Base-by-base conservation (phyloP, 2,113 vertebrate species). In the Aegithalos caudatus region DNA sequence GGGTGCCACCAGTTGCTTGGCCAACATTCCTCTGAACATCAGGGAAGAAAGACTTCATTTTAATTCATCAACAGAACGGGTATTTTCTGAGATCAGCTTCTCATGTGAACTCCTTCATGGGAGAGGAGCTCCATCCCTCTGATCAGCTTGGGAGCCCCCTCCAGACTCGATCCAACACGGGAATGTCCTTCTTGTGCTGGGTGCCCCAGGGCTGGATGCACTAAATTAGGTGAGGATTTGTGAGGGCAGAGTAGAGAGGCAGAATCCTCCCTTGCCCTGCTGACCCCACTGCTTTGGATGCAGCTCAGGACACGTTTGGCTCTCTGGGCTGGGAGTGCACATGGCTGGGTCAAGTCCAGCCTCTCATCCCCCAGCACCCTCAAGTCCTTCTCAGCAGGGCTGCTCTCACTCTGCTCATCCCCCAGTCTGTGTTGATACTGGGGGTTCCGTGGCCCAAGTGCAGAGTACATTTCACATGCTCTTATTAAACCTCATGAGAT, bases 391-490 rank as follows among this genome's bases (percentile, higher is more conserved):
- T 40, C 0, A 0, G 3, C 45, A 67, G 24, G 14, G n/a, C 47
- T 82, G 45, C 17, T 35, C 29, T 60, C 23, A 3, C 9, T 67
- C 9, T 67, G 20, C 47, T 67, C 53, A 27, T 18, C 8, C 14
- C 11, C 11, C 47, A 76, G 29, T 10, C 11, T 5, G 6, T 40
- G 25, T 6, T 27, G 25, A 23, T 16, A 13, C 40, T 31, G 21
- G 11, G 29, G 10, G 6, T 54, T 69, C n/a, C n/a, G 14, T 44
- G 31, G 42, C 21, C 54, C 29, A 23, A 8, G 14, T 31, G 40
- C 29, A 12, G 1, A 19, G 1, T 11, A 15, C 0, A 0, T 61
- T 76, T 18, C 40, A 47, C 21, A 31, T 10, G 7, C 29, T 61
- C 14, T 31, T 47, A 54, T 31, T 54, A 22, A 47, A 27, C 12